Evolutionary conservation across 1,140 invertebrate genomes (phyloP).

Genomic region (Trichonephila clavata): DNA sequence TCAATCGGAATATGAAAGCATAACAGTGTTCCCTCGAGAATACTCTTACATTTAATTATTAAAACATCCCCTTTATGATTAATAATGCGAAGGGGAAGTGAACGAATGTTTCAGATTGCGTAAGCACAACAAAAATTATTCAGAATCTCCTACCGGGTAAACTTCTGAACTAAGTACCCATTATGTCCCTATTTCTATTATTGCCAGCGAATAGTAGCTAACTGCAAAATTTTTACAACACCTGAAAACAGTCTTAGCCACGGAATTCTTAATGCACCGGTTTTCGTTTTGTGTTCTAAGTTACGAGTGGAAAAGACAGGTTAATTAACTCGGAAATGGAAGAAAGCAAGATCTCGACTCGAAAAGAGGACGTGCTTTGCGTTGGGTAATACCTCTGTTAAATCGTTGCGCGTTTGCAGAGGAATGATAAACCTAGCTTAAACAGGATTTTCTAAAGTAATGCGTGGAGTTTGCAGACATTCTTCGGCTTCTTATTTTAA

Average conservation of each 20-base stretch:
- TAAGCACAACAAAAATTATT: not conserved
- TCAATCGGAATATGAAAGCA: not conserved
- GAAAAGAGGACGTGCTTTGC: constrained; percentile 16
- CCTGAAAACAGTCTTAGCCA: constrained; percentile 30
- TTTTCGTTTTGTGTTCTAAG: constrained; percentile 25
- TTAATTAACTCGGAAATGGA: constrained; percentile 62
- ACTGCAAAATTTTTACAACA: constrained; percentile 28
- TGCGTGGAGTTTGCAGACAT: not conserved
- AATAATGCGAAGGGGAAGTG: not conserved
- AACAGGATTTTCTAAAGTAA: constrained; percentile 40
- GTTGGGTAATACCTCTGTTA: constrained; percentile 37
- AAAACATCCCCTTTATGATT: not conserved
- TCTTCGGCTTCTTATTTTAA: not conserved
- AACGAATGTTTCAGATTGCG: constrained; percentile 6
- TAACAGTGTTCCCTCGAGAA: not conserved
- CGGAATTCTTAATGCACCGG: constrained; percentile 21
- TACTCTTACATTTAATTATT: constrained; percentile 5
- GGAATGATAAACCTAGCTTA: constrained; percentile 21
- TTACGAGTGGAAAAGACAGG: constrained; percentile 60
- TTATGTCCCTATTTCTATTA: constrained; percentile 32
- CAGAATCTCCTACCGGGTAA: not conserved
- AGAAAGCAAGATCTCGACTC: constrained; percentile 17
- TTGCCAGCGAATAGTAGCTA: constrained; percentile 18
- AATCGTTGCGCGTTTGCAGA: constrained; percentile 17
- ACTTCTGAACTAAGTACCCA: constrained; percentile 1